These are phyloP conservation scores for Macaria notata DNA, from an alignment of 2,888 invertebrate genomes.

Conservation along the genomic window DNA sequence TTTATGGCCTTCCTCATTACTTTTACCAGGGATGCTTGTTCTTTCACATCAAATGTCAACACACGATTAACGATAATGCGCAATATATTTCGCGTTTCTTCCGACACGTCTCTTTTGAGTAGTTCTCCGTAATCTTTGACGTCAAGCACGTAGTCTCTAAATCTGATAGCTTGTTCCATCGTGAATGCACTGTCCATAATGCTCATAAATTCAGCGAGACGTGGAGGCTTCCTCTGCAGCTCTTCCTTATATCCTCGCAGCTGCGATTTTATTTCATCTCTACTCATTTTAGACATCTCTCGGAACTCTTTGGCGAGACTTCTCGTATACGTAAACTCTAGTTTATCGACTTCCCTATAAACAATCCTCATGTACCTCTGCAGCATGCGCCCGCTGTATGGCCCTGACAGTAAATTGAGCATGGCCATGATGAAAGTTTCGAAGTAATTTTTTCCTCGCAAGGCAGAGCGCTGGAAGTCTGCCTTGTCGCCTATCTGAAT, in stretches of 20 bases:
- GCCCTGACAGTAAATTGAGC: slow-evolving; percentile 43
- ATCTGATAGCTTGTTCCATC: slow-evolving; percentile 41
- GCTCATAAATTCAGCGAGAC: slow-evolving; percentile 44
- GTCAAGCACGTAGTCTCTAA: slow-evolving; percentile 52
- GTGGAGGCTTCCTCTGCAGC: slow-evolving; percentile 34
- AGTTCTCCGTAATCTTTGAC: slow-evolving; percentile 36
- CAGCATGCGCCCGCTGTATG: slow-evolving; percentile 44
- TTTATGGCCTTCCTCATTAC: slow-evolving; percentile 45
- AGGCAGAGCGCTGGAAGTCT: background rate
- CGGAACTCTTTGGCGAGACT: slow-evolving; percentile 43
- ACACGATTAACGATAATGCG: slow-evolving; percentile 37
- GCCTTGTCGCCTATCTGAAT: background rate
- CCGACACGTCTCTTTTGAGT: slow-evolving; percentile 28
- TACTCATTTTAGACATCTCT: slow-evolving; percentile 40
- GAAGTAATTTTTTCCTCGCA: slow-evolving; percentile 42
- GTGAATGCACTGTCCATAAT: slow-evolving; percentile 52
- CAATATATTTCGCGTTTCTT: slow-evolving; percentile 38
- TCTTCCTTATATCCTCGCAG: slow-evolving; percentile 39
- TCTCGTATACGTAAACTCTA: slow-evolving; percentile 40
- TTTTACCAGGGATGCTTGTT: slow-evolving; percentile 35
- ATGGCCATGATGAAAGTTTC: slow-evolving; percentile 49
- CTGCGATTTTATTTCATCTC: slow-evolving; percentile 42
- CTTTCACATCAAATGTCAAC: slow-evolving; percentile 27
- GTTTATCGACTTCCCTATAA: slow-evolving; percentile 33
- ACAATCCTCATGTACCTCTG: slow-evolving; percentile 45